phyloP scores from a whole-genome alignment of 2,113 vertebrate species.

The Lycocorax pyrrhopterus region DNA sequence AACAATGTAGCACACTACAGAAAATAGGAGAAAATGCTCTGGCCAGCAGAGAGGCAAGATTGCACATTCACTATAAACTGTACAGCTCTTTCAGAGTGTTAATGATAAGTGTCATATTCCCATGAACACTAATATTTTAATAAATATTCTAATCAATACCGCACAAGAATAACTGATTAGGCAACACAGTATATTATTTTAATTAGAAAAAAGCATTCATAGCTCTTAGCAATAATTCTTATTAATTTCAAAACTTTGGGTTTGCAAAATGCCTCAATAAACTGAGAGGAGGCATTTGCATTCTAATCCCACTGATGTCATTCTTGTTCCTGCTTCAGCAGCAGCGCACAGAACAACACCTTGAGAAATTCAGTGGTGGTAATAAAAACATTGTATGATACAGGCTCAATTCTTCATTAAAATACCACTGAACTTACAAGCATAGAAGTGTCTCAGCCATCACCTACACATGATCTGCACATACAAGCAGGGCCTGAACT shows the following conservation, averaged over 20 bases:
- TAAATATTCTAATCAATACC: neutral
- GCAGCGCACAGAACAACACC: fast-evolving
- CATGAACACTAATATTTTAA: neutral
- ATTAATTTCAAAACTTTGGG: neutral
- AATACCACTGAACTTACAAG: neutral
- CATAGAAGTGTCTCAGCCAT: neutral
- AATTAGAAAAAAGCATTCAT: neutral
- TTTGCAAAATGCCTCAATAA: neutral
- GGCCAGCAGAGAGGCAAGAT: neutral
- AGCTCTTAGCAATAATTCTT: neutral
- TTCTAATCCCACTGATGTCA: neutral
- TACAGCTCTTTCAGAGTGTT: neutral
- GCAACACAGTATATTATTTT: neutral
- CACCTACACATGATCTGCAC: neutral
- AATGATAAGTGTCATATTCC: neutral
- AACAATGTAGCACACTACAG: neutral
- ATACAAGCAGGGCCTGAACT: neutral
- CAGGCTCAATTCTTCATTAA: neutral
- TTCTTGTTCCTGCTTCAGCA: neutral
- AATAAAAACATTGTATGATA: neutral
- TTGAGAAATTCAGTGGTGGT: neutral
- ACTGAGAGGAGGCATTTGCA: neutral
- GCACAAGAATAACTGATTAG: neutral
- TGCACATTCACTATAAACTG: neutral
- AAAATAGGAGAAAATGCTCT: neutral